phyloP scores from a whole-genome alignment of 1,140 invertebrate genomes.

The Papilio helenus region DNA sequence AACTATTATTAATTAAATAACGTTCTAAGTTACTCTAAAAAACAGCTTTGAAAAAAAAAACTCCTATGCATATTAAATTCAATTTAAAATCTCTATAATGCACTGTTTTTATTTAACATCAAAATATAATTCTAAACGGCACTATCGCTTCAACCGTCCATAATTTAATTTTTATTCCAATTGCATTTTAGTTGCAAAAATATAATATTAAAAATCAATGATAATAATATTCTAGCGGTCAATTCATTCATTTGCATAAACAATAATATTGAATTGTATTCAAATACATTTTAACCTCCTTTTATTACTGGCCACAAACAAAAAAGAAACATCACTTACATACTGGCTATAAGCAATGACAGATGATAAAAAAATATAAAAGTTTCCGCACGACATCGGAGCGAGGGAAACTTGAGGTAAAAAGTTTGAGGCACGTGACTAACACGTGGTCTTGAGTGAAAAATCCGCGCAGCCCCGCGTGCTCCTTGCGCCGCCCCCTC shows the following conservation, averaged over 20 bases:
- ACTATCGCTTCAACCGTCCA: neutral
- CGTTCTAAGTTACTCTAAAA: neutral
- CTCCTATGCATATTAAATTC: neutral
- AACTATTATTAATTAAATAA: neutral
- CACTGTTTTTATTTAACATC: neutral
- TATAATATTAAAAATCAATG: slow-evolving; percentile 21
- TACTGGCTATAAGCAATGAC: neutral
- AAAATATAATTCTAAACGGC: slow-evolving; percentile 30
- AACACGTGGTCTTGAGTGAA: slow-evolving; percentile 78
- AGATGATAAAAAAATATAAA: slow-evolving; percentile 38
- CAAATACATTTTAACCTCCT: neutral
- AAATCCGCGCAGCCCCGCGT: slow-evolving; percentile 71
- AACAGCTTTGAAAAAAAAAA: too few species aligned
- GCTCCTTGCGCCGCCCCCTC: slow-evolving; percentile 49
- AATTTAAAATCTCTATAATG: neutral
- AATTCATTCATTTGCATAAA: neutral
- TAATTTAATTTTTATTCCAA: slow-evolving; percentile 34
- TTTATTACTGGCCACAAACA: neutral
- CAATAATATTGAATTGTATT: neutral
- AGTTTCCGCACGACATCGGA: slow-evolving; percentile 26
- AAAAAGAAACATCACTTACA: neutral
- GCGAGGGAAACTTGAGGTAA: slow-evolving; percentile 60
- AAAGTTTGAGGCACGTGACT: slow-evolving; percentile 67
- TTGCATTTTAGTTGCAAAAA: neutral
- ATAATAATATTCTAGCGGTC: slow-evolving; percentile 12